Conservation (phyloP, 2,797 vertebrate genomes). For the Pitangus sulphuratus region DNA sequence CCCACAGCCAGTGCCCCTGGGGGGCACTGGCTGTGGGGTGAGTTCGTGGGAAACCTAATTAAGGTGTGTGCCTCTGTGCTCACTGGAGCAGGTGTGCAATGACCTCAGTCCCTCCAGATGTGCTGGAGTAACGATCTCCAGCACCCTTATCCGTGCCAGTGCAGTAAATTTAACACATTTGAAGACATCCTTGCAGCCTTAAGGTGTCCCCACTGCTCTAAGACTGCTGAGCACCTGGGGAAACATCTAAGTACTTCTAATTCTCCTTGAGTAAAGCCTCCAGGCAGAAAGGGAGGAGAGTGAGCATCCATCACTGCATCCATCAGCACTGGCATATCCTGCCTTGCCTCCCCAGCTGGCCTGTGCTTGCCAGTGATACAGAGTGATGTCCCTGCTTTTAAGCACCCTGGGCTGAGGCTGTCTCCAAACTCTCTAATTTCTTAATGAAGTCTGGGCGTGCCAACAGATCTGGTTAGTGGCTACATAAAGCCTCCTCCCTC, state of each 20-base stretch:
- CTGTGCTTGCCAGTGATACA: background rate
- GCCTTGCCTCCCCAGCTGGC: background rate
- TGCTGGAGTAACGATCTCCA: background rate
- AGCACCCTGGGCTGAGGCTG: background rate
- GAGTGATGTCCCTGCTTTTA: background rate
- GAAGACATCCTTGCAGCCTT: background rate
- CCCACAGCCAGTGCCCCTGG: background rate
- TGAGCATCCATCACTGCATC: background rate
- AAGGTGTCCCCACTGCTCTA: conserved; percentile 31
- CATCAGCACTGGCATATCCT: background rate
- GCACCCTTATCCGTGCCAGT: background rate
- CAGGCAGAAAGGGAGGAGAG: background rate
- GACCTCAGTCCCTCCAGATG: background rate
- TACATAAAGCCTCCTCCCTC: background rate
- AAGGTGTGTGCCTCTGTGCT: background rate
- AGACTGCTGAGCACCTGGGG: background rate
- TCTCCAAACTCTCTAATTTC: background rate
- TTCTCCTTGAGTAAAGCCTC: conserved; percentile 26
- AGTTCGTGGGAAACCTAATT: too few relatives aligned
- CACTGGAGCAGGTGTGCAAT: background rate
- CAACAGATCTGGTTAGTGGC: background rate
- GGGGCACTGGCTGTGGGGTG: background rate
- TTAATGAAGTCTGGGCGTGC: background rate
- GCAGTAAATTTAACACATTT: background rate
- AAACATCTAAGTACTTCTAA: background rate